Percentiles rank a stretch among this genome's conserved stretches.
These are phyloP conservation scores for Steatocranus sp. DNA, from an alignment of 2,797 vertebrate genomes.

Conservation along the genomic window DNA sequence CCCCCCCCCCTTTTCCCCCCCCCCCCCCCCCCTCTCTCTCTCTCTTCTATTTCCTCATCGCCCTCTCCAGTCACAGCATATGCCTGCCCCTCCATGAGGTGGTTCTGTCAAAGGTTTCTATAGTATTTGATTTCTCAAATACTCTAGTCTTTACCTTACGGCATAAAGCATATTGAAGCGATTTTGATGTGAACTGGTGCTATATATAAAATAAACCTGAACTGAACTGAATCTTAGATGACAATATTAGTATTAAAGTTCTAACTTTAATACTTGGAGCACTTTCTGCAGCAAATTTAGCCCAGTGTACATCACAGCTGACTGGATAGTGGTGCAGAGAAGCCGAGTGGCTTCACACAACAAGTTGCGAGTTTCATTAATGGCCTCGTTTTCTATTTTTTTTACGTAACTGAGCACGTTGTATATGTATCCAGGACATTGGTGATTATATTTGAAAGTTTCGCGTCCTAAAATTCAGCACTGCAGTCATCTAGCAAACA, in stretches of 20 bases:
- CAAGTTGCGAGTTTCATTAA: not conserved
- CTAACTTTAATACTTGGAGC: not conserved
- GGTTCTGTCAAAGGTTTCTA: too few relatives aligned
- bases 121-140: not conserved
- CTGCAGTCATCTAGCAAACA: not conserved
- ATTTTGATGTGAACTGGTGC: not conserved
- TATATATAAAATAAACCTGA: not conserved
- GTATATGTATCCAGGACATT: not conserved
- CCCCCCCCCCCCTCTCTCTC: fast-evolving
- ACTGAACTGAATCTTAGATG: not conserved
- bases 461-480: not conserved
- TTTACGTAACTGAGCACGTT: not conserved
- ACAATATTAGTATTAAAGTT: not conserved
- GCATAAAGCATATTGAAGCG: not conserved
- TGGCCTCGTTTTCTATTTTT: not conserved
- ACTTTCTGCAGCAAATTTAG: not conserved
- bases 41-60: not conserved
- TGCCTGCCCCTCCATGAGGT: not conserved
- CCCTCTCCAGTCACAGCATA: not conserved
- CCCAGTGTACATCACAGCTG: not conserved
- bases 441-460: not conserved
- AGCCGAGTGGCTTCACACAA: not conserved
- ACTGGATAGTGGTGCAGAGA: not conserved
- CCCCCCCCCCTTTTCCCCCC: fast-evolving
- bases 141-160: not conserved